phyloP scores from a whole-genome alignment of 2,113 vertebrate species.

The Austrofundulus limnaeus region DNA sequence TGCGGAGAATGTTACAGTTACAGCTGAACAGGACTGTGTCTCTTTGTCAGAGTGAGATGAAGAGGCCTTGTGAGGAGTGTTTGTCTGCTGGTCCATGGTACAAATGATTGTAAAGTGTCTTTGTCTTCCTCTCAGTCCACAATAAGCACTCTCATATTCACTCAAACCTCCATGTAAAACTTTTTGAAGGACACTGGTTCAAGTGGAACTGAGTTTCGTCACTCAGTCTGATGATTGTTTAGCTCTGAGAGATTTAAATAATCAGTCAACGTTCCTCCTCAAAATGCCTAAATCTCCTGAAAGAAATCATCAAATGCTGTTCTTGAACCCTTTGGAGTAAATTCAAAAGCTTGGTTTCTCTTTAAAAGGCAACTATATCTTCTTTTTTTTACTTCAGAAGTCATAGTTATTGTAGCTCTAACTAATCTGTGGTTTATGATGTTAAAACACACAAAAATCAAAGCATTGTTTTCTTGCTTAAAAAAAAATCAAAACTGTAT shows the following conservation, averaged over 20 bases:
- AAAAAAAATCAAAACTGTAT: no score
- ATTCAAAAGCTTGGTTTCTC: no score
- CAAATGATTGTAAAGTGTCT: conserved; percentile 43
- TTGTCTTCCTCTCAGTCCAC: conserved; percentile 19
- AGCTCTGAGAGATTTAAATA: conserved; percentile 1
- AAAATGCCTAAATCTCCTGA: no score
- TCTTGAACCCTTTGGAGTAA: no score
- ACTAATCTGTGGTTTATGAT: no score
- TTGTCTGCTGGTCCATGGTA: conserved; percentile 26
- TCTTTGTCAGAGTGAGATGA: conserved; percentile 33
- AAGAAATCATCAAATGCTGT: no score
- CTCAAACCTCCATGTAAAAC: conserved; percentile 28
- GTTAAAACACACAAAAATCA: no score
- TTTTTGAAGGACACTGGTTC: conserved; percentile 41
- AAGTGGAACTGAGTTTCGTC: conserved; percentile 24
- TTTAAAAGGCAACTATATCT: no score
- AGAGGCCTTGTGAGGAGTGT: conserved; percentile 45
- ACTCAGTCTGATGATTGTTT: conserved; percentile 27
- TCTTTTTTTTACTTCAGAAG: no score
- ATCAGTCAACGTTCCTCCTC: no score
- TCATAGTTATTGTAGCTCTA: no score
- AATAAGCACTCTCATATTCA: conserved; percentile 41
- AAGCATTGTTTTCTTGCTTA: no score
- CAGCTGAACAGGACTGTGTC: conserved; percentile 8
- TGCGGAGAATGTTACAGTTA: conserved; percentile 7